phyloP scores from a whole-genome alignment of 1,140 invertebrate genomes.

The Aricia agestis region DNA sequence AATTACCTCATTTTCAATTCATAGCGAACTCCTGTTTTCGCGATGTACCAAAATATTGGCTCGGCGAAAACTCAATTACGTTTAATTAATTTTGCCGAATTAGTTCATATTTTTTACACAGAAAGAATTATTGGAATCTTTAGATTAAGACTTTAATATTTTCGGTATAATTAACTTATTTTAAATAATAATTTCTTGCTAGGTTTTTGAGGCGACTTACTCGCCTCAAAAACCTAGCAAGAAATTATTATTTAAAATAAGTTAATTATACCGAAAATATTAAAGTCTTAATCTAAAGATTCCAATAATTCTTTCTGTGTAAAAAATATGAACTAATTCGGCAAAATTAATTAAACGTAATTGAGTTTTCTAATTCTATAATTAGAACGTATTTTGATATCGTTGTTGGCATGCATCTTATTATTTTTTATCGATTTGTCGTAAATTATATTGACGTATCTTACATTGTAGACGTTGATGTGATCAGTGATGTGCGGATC shows the following conservation, averaged over 20 bases:
- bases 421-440: no score
- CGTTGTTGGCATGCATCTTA: no score
- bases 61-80: not conserved
- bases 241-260: not conserved
- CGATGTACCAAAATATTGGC: not conserved
- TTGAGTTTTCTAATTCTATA: not conserved
- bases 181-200: no score
- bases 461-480: not conserved
- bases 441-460: no score
- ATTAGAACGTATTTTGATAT: no score
- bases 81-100: not conserved
- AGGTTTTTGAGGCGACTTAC: no score
- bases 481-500: not conserved
- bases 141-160: not conserved
- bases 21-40: not conserved
- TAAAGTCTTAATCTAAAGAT: not conserved
- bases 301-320: no score
- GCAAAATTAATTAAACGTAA: not conserved
- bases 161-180: not conserved
- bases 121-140: not conserved
- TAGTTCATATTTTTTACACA: not conserved
- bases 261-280: not conserved
- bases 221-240: no score
- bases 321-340: not conserved
- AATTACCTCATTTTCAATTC: slow-evolving; percentile 3